These are phyloP conservation scores for Physocephala rufipes DNA, from an alignment of 2,888 invertebrate genomes.

Conservation along the genomic window DNA sequence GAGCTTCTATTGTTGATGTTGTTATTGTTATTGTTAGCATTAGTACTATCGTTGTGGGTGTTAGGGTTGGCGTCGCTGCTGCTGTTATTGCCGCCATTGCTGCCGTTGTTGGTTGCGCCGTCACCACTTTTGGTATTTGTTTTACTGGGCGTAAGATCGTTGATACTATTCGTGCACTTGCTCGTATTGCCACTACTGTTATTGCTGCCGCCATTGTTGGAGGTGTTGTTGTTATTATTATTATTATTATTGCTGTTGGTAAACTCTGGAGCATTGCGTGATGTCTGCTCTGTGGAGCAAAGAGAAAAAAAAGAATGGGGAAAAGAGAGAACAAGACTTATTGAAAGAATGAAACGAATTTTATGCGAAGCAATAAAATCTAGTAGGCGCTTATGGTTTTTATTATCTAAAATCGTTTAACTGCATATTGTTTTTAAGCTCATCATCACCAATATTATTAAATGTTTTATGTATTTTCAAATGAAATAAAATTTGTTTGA, in stretches of 20 bases:
- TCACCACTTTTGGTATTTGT: constrained; percentile 40
- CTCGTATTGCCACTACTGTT: constrained; percentile 45
- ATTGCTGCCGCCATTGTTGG: constrained; percentile 42
- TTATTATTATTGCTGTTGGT: constrained; percentile 52
- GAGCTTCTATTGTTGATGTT: constrained; percentile 45
- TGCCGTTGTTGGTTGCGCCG: constrained; percentile 17
- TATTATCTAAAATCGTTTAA: no score
- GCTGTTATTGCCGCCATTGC: constrained; percentile 22
- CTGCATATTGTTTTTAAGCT: no score
- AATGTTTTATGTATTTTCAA: not conserved
- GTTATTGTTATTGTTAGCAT: constrained; percentile 44
- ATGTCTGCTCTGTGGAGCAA: constrained; percentile 53
- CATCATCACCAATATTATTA: not conserved
- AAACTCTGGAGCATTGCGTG: constrained; percentile 57
- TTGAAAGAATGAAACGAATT: constrained; percentile 36
- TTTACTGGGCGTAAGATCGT: constrained; percentile 59
- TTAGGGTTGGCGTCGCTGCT: constrained; percentile 26
- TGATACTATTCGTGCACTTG: constrained; percentile 35
- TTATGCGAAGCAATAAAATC: not conserved
- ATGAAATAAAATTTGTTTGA: not conserved
- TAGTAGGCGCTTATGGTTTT: no score
- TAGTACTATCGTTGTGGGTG: constrained; percentile 22
- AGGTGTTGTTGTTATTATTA: constrained; percentile 44
- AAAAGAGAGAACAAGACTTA: constrained; percentile 41
- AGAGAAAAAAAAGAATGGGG: constrained; percentile 19